Base-by-base conservation (phyloP, 1,140 invertebrate species). In the Drosophila yakuba region DNA sequence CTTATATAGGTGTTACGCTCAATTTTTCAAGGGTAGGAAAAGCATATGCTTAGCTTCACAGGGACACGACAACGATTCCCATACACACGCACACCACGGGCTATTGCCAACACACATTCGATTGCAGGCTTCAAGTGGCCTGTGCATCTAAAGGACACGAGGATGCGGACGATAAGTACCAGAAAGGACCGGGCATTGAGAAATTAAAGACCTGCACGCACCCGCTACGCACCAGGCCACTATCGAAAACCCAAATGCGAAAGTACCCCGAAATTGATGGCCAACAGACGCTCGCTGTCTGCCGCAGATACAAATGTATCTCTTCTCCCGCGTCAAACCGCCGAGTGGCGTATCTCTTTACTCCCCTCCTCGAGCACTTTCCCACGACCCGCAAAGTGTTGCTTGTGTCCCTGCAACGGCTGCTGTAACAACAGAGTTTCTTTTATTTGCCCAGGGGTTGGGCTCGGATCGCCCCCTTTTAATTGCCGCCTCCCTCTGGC, bases 1-100 rank as follows among this genome's bases (percentile, higher is more conserved):
- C 4, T 12, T 6, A n/a, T 7, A n/a, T 5, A 43, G 14, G 6
- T 4, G 58, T 51, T 17, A 6, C 52, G 20, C 38, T 44, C 44
- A 25, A 25, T 64, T 41, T 20, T 1, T 2, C 43, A 43, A 67
- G 61, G 67, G 61, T 51, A 36, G 47, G 23, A 43, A 73, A 82
- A 88, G 80, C 84, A 89, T 89, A 89, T 89, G 84, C 84, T 89
- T 15, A 59, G 74, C 84, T 89, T 89, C 84, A 78, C 84, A 80
- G 50, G 35, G 12, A 36, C 51, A 69, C 36, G 43, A 45, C 41
- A 66, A 23, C 25, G 32, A 36, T 86, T 85, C 78, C 78, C 77
- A 73, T 77, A 84, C 77, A 64, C 11, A 39, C 81, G 80, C 54
- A 39, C 81, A 80, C 54, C 52, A 57, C 76, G 68, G 68, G 54